These are phyloP conservation scores for Calosoma granatense DNA, from an alignment of 1,140 invertebrate species.

Conservation along the genomic window DNA sequence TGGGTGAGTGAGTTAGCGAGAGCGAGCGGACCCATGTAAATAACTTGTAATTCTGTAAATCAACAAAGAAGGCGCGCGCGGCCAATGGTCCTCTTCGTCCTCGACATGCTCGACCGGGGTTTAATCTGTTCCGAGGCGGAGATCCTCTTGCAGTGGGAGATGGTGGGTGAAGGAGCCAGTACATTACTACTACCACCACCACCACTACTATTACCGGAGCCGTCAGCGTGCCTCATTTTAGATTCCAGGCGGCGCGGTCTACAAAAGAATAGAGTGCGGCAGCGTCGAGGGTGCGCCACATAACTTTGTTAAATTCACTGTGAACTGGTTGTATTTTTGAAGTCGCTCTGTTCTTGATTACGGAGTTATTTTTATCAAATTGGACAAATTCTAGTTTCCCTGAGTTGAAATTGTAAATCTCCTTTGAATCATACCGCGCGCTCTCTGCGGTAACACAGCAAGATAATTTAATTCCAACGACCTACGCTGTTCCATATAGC, in stretches of 20 bases:
- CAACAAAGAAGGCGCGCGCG: slow-evolving; percentile 1
- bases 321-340: too few relatives aligned
- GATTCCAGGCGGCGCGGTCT: too few relatives aligned
- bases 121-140: background rate
- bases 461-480: background rate
- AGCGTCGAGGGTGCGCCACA: too few relatives aligned
- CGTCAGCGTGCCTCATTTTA: too few relatives aligned
- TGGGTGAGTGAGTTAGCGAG: background rate
- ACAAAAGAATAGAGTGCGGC: too few relatives aligned
- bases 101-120: background rate
- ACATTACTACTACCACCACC: too few relatives aligned
- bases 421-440: background rate
- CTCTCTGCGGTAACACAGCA: too few relatives aligned
- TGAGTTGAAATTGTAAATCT: background rate
- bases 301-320: background rate
- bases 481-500: too few relatives aligned
- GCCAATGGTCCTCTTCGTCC: background rate
- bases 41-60: slow-evolving; percentile 8
- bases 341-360: background rate
- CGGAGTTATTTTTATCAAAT: background rate
- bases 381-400: too few relatives aligned
- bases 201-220: too few relatives aligned
- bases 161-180: too few relatives aligned
- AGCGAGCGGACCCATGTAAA: background rate
- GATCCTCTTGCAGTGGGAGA: too few relatives aligned